Percentiles rank a stretch among this genome's conserved stretches.
These are phyloP conservation scores for Cerastoderma edule DNA, from an alignment of 2,888 invertebrate species.

Conservation along the genomic window DNA sequence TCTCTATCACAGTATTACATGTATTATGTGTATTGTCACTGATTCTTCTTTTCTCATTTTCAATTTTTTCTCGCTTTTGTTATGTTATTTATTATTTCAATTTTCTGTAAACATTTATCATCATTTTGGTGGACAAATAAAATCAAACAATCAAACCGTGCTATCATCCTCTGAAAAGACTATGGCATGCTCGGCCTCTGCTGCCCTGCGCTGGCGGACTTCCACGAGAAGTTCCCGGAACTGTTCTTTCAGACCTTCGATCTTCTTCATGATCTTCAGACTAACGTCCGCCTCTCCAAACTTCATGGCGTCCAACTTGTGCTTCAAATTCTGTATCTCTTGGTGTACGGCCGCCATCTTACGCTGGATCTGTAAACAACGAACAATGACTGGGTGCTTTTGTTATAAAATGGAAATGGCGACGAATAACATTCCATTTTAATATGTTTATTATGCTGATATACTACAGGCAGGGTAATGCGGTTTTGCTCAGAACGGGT, in stretches of 20 bases:
- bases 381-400: background rate
- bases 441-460: too few relatives aligned
- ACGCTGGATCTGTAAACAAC: conserved; percentile 72
- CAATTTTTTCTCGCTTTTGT: too few relatives aligned
- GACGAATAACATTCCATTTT: too few relatives aligned
- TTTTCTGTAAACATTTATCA: too few relatives aligned
- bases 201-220: conserved; percentile 75
- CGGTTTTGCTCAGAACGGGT: too few relatives aligned
- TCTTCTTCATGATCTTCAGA: conserved; percentile 73
- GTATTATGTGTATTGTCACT: too few relatives aligned
- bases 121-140: too few relatives aligned
- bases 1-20: too few relatives aligned
- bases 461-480: too few relatives aligned
- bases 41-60: too few relatives aligned
- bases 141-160: too few relatives aligned
- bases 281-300: conserved; percentile 71
- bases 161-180: conserved; percentile 76
- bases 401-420: background rate
- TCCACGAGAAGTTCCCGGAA: conserved; percentile 79
- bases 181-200: conserved; percentile 75
- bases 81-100: too few relatives aligned
- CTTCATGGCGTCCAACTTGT: conserved; percentile 73
- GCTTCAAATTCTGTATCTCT: conserved; percentile 80
- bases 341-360: conserved; percentile 80
- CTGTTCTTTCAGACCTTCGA: conserved; percentile 80